phyloP scores from a whole-genome alignment of 2,888 invertebrate genomes.

The Peribatodes rhomboidaria region DNA sequence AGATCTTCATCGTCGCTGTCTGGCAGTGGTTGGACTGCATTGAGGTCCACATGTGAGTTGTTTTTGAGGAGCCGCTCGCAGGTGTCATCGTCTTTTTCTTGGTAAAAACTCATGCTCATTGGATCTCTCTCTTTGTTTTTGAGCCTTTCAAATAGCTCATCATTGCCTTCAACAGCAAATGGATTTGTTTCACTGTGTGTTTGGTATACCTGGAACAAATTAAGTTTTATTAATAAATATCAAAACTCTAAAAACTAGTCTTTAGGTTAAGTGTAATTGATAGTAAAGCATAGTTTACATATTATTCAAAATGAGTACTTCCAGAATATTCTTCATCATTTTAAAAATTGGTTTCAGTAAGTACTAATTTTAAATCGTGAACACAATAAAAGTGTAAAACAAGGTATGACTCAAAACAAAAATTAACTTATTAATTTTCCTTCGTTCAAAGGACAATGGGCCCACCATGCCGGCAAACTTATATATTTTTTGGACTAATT shows the following conservation, averaged over 20 bases:
- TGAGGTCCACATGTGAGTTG: slow-evolving; percentile 84
- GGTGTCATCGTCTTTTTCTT: slow-evolving; percentile 86
- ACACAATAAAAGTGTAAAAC: too few species aligned
- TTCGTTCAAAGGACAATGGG: too few species aligned
- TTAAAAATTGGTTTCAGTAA: too few species aligned
- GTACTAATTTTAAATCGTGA: too few species aligned
- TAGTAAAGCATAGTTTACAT: too few species aligned
- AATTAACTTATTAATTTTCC: too few species aligned
- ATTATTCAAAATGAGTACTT: too few species aligned
- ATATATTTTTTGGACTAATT: too few species aligned
- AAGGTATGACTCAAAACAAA: too few species aligned
- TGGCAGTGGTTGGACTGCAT: slow-evolving; percentile 86
- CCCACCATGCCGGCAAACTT: too few species aligned
- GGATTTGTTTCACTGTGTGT: slow-evolving; percentile 80
- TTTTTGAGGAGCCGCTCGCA: slow-evolving; percentile 73
- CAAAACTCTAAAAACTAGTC: background rate
- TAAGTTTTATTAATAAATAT: background rate
- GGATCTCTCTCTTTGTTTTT: slow-evolving; percentile 87
- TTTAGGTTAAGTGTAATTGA: too few species aligned
- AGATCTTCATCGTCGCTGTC: slow-evolving; percentile 83
- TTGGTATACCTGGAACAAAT: slow-evolving; percentile 75
- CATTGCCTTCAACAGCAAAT: slow-evolving; percentile 76
- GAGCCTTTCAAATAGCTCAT: slow-evolving; percentile 81
- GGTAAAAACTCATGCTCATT: slow-evolving; percentile 89
- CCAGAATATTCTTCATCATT: too few species aligned